Evolutionary conservation across 2,113 vertebrate species (phyloP).

Genomic region (Lanius ludovicianus): DNA sequence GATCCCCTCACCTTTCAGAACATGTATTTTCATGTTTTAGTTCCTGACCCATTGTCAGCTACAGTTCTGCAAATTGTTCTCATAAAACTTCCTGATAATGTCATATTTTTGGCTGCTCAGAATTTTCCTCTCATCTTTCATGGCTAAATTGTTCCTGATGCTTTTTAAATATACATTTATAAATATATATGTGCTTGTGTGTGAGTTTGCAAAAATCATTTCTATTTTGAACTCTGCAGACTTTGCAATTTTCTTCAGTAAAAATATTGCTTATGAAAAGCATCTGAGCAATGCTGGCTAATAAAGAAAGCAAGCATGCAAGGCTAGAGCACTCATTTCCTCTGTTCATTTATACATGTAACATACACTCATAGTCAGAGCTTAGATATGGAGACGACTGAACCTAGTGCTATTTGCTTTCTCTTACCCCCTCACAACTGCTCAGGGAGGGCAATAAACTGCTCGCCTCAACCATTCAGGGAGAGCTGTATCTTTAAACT

Average conservation of each 20-base stretch:
- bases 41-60: not conserved
- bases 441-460: not conserved
- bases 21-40: not conserved
- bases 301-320: not conserved
- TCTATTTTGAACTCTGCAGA: slow-evolving; percentile 26
- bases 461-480: not conserved
- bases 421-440: not conserved
- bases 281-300: not conserved
- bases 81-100: not conserved
- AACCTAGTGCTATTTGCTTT: not conserved
- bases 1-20: not conserved
- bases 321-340: not conserved
- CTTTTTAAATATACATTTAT: not conserved
- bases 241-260: not conserved
- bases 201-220: not conserved
- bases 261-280: not conserved
- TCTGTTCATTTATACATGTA: not conserved
- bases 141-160: not conserved
- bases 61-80: not conserved
- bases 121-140: not conserved
- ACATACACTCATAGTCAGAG: not conserved
- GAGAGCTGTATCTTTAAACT: not conserved
- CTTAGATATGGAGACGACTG: not conserved
- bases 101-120: not conserved
- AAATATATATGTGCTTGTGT: not conserved